Evolutionary conservation across 2,888 invertebrate species (phyloP), one percentile per base, ranked within the genome.

Genomic region (Lampropteryx suffumata): DNA sequence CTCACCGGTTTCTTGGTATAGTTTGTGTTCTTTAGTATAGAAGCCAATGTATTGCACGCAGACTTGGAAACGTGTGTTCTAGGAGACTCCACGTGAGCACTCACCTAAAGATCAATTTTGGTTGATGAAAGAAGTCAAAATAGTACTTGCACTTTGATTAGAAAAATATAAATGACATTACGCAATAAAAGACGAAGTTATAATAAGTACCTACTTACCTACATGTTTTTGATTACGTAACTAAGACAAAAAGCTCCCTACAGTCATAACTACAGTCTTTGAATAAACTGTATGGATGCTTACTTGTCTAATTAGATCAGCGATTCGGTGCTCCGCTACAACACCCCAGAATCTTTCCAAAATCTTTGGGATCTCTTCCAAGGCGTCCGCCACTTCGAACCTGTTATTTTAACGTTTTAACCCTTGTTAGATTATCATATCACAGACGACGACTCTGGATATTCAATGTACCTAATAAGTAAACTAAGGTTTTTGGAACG

Each of bases 1-100:
- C 63, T 57, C 59, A 90, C 89, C 54, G 89, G 89, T 57, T 88
- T 89, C 55, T 85, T 88, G 0, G 88, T 88, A 40, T 86, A 90
- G 49, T 82, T 83, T n/a, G 90, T 90, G 43, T 83, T 82, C 61
- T 79, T 83, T 28, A 90, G 42, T 28, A 90, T 73, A 27, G 66
- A 56, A 1, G 87, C 82, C 0, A 88, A 67, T 0, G 83, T 76
- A 40, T 55, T 65, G 62, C 89, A 90, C 0, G 89, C 90, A 4
- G 73, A 50, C 12, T 77, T 74, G 0, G 85, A 79, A 4, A 90
- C 82, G 44, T 81, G 83, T 2, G 88, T 81, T 12, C 89, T 73
- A 1, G 89, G 87, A 0, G 87, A 90, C 7, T 90, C 88, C 5
- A 86, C 69, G 34, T 82, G 82, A 0, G 58, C 53, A 1, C 66